A percentile compares a stretch with the other conserved stretches of the same genome.
These are phyloP conservation scores for Hemitrygon akajei DNA, from an alignment of 2,797 vertebrate genomes.

Conservation along the genomic window DNA sequence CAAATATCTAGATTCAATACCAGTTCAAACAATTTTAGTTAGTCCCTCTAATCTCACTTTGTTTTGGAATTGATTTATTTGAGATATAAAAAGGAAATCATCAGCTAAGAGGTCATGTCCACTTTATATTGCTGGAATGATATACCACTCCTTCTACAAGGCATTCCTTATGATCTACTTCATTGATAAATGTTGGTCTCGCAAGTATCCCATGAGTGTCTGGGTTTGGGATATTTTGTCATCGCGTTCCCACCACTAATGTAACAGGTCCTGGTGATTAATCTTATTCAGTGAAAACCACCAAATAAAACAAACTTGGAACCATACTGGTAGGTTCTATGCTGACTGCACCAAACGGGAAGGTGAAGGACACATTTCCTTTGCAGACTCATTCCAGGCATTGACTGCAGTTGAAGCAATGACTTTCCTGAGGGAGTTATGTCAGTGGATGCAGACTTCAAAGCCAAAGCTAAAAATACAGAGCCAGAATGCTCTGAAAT, in stretches of 20 bases:
- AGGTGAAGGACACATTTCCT: neutral
- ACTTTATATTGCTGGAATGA: neutral
- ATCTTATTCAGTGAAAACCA: neutral
- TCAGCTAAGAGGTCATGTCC: neutral
- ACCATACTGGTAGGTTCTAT: neutral
- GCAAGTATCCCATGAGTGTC: too few relatives aligned
- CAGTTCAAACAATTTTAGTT: neutral
- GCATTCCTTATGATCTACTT: too few relatives aligned
- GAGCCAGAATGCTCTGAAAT: neutral
- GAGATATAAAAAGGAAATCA: neutral
- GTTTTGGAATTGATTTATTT: neutral
- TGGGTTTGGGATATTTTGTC: too few relatives aligned
- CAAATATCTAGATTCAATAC: neutral
- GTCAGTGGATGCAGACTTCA: conserved; percentile 6
- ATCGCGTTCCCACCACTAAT: too few relatives aligned
- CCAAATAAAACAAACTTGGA: neutral
- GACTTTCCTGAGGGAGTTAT: neutral
- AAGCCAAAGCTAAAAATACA: neutral
- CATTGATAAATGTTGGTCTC: too few relatives aligned
- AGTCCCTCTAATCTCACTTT: neutral
- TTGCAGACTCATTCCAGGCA: neutral
- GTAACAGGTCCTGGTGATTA: neutral
- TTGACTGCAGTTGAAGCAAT: neutral
- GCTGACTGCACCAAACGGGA: neutral
- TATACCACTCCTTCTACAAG: neutral